These are phyloP conservation scores for Drosophila melanica DNA, from an alignment of 1,140 invertebrate species.

Conservation along the genomic window DNA sequence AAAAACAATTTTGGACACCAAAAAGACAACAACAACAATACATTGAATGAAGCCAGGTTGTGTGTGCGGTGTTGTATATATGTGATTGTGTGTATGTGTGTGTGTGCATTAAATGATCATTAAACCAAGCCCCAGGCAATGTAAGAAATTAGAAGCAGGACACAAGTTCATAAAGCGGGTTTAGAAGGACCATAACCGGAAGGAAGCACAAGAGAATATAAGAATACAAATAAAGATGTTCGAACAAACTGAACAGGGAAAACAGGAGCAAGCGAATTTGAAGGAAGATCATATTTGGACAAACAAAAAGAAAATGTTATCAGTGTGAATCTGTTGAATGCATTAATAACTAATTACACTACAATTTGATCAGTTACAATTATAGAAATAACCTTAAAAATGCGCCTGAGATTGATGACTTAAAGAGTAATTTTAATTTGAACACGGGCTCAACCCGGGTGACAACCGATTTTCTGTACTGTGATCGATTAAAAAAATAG, in stretches of 20 bases:
- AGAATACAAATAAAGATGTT: not conserved
- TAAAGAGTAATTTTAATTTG: too few relatives aligned
- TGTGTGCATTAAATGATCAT: slow-evolving; percentile 9
- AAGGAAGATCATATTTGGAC: not conserved
- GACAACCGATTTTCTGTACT: too few relatives aligned
- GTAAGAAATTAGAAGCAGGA: slow-evolving; percentile 22
- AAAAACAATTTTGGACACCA: slow-evolving; percentile 25
- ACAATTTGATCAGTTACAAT: too few relatives aligned
- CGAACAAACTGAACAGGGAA: slow-evolving; percentile 1
- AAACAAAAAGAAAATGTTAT: not conserved
- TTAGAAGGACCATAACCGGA: slow-evolving; percentile 38
- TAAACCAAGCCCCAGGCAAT: slow-evolving; percentile 31
- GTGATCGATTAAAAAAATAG: too few relatives aligned
- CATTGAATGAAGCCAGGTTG: slow-evolving; percentile 5
- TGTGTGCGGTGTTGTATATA: not conserved
- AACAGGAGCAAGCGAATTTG: not conserved
- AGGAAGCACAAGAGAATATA: slow-evolving; percentile 1
- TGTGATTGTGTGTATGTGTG: not conserved
- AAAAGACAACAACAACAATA: slow-evolving; percentile 24
- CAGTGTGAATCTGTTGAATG: too few relatives aligned
- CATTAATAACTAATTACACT: too few relatives aligned
- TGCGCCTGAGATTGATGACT: too few relatives aligned
- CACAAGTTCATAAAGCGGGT: not conserved
- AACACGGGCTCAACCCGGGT: too few relatives aligned
- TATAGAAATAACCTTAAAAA: too few relatives aligned